Evolutionary conservation across 2,113 vertebrate genomes (phyloP), one percentile per base, ranked within the genome.

Genomic region (Zosterops borbonicus): DNA sequence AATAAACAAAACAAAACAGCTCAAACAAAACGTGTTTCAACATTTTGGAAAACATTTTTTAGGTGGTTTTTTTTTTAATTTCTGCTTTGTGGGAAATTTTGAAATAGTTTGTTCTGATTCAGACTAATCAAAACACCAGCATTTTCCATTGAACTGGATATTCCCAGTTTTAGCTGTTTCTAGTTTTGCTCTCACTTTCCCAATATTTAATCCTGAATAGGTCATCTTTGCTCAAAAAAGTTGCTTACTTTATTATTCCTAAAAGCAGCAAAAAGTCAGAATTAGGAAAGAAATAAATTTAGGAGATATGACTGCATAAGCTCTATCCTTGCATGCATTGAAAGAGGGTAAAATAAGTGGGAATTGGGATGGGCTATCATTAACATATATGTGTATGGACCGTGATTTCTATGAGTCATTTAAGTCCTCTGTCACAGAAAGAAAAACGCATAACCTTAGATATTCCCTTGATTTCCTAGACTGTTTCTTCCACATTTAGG

Each of bases 71-170:
- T 55, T 64, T 76, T 58, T 74, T 78, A 23, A 47, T 79, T 94
- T 84, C 39, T 82, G 21, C 44, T 91, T 64, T 95, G 95, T 95
- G 92, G 90, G 44, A 94, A 95, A 91, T 96, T 94, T 96, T 91
- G 90, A 95, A 96, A 96, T 81, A 81, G n/a, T 87, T 69, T 92
- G 24, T 84, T 84, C 77, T 94, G 81, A 71, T 91, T 91, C 81
- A 87, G 44, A 95, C 89, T 95, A 92, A 94, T 83, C 76, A 73
- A 50, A 91, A 93, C 90, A 87, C 58, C 84, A 93, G 58, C 80
- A 84, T 96, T 96, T 95, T 95, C 94, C 87, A 91, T 96, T 94
- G 73, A 95, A 94, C 92, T 91, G 85, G 92, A 94, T 87, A 83
- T 91, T 93, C 74, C 87, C 90, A 90, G 87, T 91, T 93, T 87